Evolutionary conservation across 2,888 invertebrate species (phyloP), one percentile per base, ranked within the genome.

Genomic region (Merodon equestris): DNA sequence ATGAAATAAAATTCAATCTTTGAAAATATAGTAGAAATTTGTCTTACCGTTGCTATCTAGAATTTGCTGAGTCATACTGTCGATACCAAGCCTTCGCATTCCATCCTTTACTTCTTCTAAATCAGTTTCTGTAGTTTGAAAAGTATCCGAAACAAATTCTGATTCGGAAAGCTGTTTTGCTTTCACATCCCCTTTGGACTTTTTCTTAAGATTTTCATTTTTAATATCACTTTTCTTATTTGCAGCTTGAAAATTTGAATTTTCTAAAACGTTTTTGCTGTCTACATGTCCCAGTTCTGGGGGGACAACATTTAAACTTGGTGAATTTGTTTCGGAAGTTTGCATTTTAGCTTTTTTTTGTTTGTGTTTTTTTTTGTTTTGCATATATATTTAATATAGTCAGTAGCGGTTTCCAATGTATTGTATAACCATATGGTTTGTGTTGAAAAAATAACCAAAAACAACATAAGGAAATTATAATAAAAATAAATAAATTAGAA

Each of bases 101-200:
- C 93, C 94, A 86, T 94, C 93, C 85, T 92, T 92, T 79, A 93
- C 93, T 88, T 94, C 93, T 85, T 92, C 92, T 86, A 93, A 90
- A 86, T 93, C 93, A 84, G 91, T 91, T 83, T 90, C 91, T 84
- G 91, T 91, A 82, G 91, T 91, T 88, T 92, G 92, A 89, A 93
- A 93, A 85, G 92, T 91, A 88, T 95, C 94, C 85, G 94, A 94
- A 84, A 94, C 92, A 90, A 95, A 94, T 89, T 95, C 95, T 86
- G 93, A 92, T 86, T 90, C 90, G 77, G 87, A 86, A 70, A 79
- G 19, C 44, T 77, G 68, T 79, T 81, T 75, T 68, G 63, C 53
- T 74, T 81, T 82, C 27, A 27, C 7, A 27, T 27, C 50, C 54
- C 15, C 56, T 68, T 74, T 68, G 18, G 71, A 66, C 27, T 27